phyloP scores from a whole-genome alignment of 2,888 invertebrate species.

The Drosophila recens region DNA sequence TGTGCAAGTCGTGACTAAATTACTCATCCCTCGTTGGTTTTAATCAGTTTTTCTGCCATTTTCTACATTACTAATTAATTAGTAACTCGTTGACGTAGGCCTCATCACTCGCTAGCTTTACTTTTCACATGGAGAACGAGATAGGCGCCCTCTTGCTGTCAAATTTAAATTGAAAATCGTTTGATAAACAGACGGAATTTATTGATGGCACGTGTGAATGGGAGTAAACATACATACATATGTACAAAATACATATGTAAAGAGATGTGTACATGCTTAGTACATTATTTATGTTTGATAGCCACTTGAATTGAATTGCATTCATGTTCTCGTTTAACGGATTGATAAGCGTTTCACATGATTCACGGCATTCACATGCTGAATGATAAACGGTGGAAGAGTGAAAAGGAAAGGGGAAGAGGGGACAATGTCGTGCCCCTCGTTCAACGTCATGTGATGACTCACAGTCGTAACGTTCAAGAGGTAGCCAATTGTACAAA shows the following conservation, averaged over 20 bases:
- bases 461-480: slow-evolving; percentile 23
- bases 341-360: slow-evolving; percentile 37
- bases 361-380: slow-evolving; percentile 32
- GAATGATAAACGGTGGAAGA: slow-evolving; percentile 2
- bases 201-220: slow-evolving; percentile 25
- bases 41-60: neutral
- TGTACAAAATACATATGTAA: neutral
- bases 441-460: slow-evolving; percentile 21
- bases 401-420: neutral
- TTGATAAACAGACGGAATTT: slow-evolving; percentile 18
- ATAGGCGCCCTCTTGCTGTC: neutral
- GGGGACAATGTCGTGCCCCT: slow-evolving; percentile 1
- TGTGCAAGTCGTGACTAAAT: neutral
- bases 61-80: neutral
- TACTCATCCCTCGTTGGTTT: neutral
- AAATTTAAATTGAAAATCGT: slow-evolving; percentile 8
- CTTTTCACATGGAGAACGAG: neutral
- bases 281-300: slow-evolving; percentile 43
- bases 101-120: neutral
- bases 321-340: slow-evolving; percentile 8
- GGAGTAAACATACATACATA: neutral
- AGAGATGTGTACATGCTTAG: slow-evolving; percentile 14
- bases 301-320: slow-evolving; percentile 25
- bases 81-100: neutral
- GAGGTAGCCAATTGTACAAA: slow-evolving; percentile 37